A percentile compares a stretch with the other conserved stretches of the same genome.
Conservation (phyloP, 2,888 invertebrate genomes). For the Eupsilia transversa region DNA sequence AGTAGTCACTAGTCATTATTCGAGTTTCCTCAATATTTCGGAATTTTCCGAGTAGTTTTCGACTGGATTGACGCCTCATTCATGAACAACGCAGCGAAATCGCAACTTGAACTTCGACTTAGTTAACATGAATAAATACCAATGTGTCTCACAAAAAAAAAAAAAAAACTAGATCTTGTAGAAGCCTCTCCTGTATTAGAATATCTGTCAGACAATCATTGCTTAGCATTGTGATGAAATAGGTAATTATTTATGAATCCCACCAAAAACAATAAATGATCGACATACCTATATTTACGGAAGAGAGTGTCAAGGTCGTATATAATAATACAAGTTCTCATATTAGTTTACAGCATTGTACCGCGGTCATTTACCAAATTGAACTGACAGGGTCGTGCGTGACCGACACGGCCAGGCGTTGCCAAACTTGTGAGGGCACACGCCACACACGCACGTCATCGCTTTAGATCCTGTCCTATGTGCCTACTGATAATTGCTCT, state of each 20-base stretch:
- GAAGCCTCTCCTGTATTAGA: background rate
- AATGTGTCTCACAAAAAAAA: background rate
- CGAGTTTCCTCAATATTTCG: background rate
- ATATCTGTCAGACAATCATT: background rate
- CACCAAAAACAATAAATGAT: background rate
- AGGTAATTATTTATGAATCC: background rate
- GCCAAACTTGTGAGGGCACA: constrained; percentile 80
- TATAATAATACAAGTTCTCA: constrained; percentile 69
- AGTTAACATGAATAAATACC: constrained; percentile 15
- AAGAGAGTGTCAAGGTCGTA: constrained; percentile 68
- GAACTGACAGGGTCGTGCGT: constrained; percentile 71
- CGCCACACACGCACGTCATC: constrained; percentile 77
- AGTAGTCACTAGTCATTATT: background rate
- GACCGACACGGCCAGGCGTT: constrained; percentile 78
- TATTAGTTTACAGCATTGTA: constrained; percentile 69
- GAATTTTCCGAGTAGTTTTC: background rate
- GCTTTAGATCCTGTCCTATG: constrained; percentile 64
- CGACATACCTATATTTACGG: constrained; percentile 50
- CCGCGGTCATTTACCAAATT: constrained; percentile 83
- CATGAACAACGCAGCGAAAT: constrained; percentile 3
- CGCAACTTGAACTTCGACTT: constrained; percentile 1
- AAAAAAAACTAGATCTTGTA: background rate
- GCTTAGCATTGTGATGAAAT: background rate
- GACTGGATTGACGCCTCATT: background rate
- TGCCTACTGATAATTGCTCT: constrained; percentile 52